Evolutionary conservation across 2,888 invertebrate genomes (phyloP).

Genomic region (Eugnorisma glareosa): DNA sequence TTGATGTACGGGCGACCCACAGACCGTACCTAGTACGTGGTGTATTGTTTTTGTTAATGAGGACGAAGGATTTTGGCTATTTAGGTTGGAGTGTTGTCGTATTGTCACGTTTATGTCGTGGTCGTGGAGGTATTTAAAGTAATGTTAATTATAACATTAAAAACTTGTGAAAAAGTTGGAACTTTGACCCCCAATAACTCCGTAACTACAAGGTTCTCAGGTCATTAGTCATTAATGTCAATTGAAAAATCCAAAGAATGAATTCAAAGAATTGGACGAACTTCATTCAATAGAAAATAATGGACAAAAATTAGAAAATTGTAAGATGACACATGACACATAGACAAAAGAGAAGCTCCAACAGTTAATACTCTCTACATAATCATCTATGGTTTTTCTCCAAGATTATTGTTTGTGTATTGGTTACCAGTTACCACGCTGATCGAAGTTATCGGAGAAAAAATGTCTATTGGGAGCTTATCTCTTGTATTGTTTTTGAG

Average conservation of each 20-base stretch:
- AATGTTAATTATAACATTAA: too few relatives aligned
- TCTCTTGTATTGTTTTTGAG: constrained; percentile 40
- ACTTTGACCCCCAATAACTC: too few relatives aligned
- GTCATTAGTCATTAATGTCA: neutral
- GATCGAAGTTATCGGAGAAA: constrained; percentile 39
- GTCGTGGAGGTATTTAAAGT: too few relatives aligned
- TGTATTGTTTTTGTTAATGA: constrained; percentile 28
- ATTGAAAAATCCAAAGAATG: neutral
- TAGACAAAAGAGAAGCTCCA: constrained; percentile 9
- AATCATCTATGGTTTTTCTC: neutral
- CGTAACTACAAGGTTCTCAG: too few relatives aligned
- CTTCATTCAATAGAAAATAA: neutral
- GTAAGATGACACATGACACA: neutral
- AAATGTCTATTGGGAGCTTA: constrained; percentile 14
- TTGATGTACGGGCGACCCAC: constrained; percentile 38
- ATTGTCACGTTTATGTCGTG: constrained; percentile 20
- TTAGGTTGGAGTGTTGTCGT: constrained; percentile 21
- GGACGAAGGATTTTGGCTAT: constrained; percentile 37
- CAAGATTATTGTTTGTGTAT: constrained; percentile 32
- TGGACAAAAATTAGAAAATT: neutral
- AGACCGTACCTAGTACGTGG: constrained; percentile 42
- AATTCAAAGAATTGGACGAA: neutral
- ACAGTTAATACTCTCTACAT: constrained; percentile 29
- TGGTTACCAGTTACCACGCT: constrained; percentile 49
- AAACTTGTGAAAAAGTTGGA: too few relatives aligned